Base-by-base conservation (phyloP, 2,113 vertebrate genomes). In the Cisticola juncidis region DNA sequence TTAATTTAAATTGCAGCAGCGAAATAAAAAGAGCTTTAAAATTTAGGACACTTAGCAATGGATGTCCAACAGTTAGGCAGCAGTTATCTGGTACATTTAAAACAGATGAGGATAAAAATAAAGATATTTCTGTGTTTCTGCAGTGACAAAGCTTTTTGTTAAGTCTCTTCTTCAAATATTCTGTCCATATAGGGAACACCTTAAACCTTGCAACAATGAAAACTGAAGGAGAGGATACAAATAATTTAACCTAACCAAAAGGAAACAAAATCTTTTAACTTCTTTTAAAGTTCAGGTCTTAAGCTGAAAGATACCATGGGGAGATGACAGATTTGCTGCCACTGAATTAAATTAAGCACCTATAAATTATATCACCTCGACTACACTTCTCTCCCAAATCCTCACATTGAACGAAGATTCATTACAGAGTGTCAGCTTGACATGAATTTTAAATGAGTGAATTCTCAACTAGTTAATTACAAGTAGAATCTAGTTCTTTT, bases 391-490 rank as follows among this genome's bases (percentile, higher is more conserved):
- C 24, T 78, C 51, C 28, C 40, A 92, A 45, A 88, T 77, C 50
- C 50, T 94, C 56, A 28, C 61, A 42, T 6, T 76, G 71, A 96
- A 82, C 5, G 9, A 77, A 73, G 62, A 71, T 83, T 92, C 92
- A 95, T 94, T 95, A 93, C 9, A 86, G 23, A 90, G 90, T 88
- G 76, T 90, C 96, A 94, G 58, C 54, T 92, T 93, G 56, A 62
- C 68, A 73, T 94, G 86, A 96, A 94, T 96, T 90, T 96, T 95
- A 71, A 78, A 97, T 88, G 82, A 94, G 76, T 66, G 88, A 90
- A 94, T 88, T 90, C 51, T 93, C 86, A 64, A 35, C 50, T 77
- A 58, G 54, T 81, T 95, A 92, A 95, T 96, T 97, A 78, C 72
- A 88, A 71, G 76, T 48, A 83, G 48, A 91, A 86, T 48, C n/a